Evolutionary conservation across 2,113 vertebrate genomes (phyloP).

Genomic region (Festucalex cinctus): DNA sequence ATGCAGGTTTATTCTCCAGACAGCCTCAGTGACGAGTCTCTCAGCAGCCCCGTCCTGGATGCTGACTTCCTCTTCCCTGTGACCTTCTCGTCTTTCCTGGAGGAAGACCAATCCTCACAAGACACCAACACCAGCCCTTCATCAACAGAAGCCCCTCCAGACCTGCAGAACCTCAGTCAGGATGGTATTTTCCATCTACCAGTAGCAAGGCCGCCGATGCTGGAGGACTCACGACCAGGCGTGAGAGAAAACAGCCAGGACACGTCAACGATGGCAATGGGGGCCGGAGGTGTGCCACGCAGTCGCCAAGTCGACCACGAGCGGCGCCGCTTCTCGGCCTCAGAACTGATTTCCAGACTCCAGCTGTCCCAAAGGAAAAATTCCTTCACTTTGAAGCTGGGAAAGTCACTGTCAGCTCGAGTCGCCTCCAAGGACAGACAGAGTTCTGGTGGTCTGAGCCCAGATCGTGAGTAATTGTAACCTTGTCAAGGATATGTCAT

Average conservation of each 20-base stretch:
- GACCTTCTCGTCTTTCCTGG: slow-evolving; percentile 71
- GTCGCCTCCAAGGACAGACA: slow-evolving; percentile 67
- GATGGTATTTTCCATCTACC: slow-evolving; percentile 45
- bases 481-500: not conserved
- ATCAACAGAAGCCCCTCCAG: slow-evolving; percentile 28
- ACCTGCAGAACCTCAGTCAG: slow-evolving; percentile 36
- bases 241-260: slow-evolving; percentile 27
- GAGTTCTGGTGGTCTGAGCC: slow-evolving; percentile 49
- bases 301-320: slow-evolving; percentile 70
- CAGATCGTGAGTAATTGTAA: slow-evolving; percentile 69
- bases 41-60: slow-evolving; percentile 67
- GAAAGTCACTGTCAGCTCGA: slow-evolving; percentile 78
- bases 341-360: slow-evolving; percentile 84
- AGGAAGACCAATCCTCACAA: slow-evolving; percentile 68
- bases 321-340: slow-evolving; percentile 85
- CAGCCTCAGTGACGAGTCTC: slow-evolving; percentile 67
- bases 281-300: slow-evolving; percentile 28
- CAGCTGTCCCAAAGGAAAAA: slow-evolving; percentile 80
- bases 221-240: slow-evolving; percentile 49
- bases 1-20: slow-evolving; percentile 82
- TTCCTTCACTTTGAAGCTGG: slow-evolving; percentile 80
- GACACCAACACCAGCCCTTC: slow-evolving; percentile 46
- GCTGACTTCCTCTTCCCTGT: slow-evolving; percentile 75
- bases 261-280: slow-evolving; percentile 7
- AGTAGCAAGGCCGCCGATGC: slow-evolving; percentile 52